A percentile compares a stretch with the other conserved stretches of the same genome.
Evolutionary conservation across 2,888 invertebrate genomes (phyloP).

Genomic region (Dermolepida albohirtum): DNA sequence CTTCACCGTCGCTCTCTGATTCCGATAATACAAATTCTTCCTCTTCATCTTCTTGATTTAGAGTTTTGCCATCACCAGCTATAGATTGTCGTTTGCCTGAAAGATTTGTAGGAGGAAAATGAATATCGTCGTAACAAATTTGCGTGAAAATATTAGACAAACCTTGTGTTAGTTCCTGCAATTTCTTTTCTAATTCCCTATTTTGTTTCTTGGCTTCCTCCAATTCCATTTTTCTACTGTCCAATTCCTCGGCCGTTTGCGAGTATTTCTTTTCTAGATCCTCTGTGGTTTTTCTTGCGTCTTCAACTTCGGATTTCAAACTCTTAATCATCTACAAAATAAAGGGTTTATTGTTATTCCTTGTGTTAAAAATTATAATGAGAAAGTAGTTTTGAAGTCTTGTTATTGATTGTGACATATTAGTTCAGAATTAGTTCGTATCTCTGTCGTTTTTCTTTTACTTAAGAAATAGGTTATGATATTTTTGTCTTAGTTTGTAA

Average conservation of each 20-base stretch:
- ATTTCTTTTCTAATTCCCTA: conserved; percentile 79
- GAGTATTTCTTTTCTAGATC: conserved; percentile 85
- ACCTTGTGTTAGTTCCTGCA: conserved; percentile 73
- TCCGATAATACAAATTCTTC: conserved; percentile 74
- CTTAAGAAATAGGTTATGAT: background rate
- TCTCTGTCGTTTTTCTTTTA: no score
- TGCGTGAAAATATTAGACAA: no score
- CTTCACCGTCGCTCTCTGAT: conserved; percentile 73
- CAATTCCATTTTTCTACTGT: conserved; percentile 78
- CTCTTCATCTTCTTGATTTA: conserved; percentile 68
- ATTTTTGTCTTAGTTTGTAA: background rate
- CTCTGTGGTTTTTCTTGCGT: conserved; percentile 82
- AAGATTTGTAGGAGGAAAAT: conserved; percentile 1
- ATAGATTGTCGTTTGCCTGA: conserved; percentile 57
- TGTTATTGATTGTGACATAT: background rate
- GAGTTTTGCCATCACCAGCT: conserved; percentile 65
- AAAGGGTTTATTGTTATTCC: background rate
- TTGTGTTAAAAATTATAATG: no score
- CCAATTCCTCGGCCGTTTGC: conserved; percentile 80
- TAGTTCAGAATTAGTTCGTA: no score
- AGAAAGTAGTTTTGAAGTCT: background rate
- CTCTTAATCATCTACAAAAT: conserved; percentile 69
- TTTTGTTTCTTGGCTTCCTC: conserved; percentile 86
- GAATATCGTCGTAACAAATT: no score
- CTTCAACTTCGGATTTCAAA: conserved; percentile 80